phyloP scores from a whole-genome alignment of 2,888 invertebrate species.

The Drosophila dives region DNA sequence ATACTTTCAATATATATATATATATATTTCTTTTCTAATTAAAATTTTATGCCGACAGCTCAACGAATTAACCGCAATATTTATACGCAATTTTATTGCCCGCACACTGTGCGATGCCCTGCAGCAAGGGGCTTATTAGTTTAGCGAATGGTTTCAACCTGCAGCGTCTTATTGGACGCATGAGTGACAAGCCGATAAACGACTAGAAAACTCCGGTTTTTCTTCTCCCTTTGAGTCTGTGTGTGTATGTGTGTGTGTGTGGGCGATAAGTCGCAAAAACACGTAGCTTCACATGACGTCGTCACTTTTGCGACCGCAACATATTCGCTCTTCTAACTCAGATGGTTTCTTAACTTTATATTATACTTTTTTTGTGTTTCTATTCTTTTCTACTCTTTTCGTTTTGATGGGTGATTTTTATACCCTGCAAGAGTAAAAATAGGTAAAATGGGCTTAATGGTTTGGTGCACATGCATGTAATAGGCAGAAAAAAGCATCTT shows the following conservation, averaged over 20 bases:
- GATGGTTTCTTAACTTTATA: constrained; percentile 14
- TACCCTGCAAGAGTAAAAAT: too few relatives aligned
- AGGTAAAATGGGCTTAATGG: too few relatives aligned
- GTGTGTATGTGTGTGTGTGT: background rate
- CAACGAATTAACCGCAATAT: constrained; percentile 20
- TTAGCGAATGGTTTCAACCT: constrained; percentile 53
- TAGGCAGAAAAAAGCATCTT: too few relatives aligned
- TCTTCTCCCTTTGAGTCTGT: background rate
- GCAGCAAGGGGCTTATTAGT: constrained; percentile 36
- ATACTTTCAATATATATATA: background rate
- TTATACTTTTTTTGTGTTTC: constrained; percentile 12
- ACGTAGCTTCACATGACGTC: constrained; percentile 50
- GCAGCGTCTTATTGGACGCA: constrained; percentile 33
- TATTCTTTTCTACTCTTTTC: constrained; percentile 14
- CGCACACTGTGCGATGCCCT: constrained; percentile 28
- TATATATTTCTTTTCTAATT: constrained; percentile 52
- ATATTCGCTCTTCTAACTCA: constrained; percentile 21
- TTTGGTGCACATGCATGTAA: too few relatives aligned
- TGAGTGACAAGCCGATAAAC: constrained; percentile 34
- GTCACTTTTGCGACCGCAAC: constrained; percentile 8
- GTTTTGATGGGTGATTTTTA: background rate
- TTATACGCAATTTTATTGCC: constrained; percentile 31
- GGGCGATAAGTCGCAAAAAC: constrained; percentile 22
- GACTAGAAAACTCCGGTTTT: constrained; percentile 31
- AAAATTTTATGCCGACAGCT: constrained; percentile 62